Conservation (phyloP, 2,888 invertebrate genomes). For the Agrilus mali region DNA sequence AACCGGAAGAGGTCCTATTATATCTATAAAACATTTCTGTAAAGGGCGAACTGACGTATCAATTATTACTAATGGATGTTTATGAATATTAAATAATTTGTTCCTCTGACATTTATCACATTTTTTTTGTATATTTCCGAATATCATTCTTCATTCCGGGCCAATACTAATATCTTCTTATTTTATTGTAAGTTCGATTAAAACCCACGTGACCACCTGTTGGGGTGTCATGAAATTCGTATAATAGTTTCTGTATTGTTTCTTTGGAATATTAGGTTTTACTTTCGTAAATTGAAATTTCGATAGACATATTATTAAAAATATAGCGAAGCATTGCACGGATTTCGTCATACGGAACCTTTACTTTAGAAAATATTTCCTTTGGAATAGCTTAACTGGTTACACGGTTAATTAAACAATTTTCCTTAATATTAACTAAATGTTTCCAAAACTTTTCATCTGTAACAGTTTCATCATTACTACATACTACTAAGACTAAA, state of each 20-base stretch:
- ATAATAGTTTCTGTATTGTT: not conserved
- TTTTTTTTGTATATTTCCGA: constrained; percentile 7
- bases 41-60: constrained; percentile 17
- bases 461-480: not conserved
- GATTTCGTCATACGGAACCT: constrained; percentile 2
- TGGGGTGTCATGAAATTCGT: too few species aligned
- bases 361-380: not conserved
- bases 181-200: constrained; percentile 6
- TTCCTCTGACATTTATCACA: constrained; percentile 17
- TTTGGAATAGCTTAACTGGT: constrained; percentile 1
- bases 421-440: constrained; percentile 1
- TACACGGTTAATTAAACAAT: not conserved
- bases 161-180: constrained; percentile 10
- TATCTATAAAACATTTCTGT: too few species aligned
- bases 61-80: constrained; percentile 23
- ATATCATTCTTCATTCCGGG: constrained; percentile 9
- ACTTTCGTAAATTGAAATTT: constrained; percentile 4
- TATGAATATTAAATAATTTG: constrained; percentile 15
- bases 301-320: constrained; percentile 2
- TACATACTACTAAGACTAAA: constrained; percentile 1
- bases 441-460: constrained; percentile 4
- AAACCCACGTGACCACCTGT: constrained; percentile 8
- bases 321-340: constrained; percentile 4
- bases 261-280: not conserved
- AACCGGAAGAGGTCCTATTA: not conserved